Evolutionary conservation across 1,140 invertebrate genomes (phyloP), one percentile per base, ranked within the genome.

Genomic region (Drosophila oshimai): DNA sequence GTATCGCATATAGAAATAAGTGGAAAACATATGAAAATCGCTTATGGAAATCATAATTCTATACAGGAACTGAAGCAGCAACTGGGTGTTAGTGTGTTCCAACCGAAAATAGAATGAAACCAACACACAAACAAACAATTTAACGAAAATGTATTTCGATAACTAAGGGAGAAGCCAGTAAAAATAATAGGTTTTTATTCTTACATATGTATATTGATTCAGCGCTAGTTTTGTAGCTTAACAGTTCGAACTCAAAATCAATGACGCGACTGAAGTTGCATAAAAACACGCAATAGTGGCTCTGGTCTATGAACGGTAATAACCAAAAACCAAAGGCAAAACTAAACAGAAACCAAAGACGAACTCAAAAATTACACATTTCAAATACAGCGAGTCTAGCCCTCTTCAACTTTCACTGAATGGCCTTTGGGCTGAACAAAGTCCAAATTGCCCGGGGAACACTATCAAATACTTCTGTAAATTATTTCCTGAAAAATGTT

Each of bases 251-350:
- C 45, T 58, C 37, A 67, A 75, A 87, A 75, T 42, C 44, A 80
- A 74, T 74, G 70, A 89, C 70, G 67, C 46, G 61, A 58, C 80
- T 86, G 79, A 89, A 89, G 74, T 89, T 89, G 86, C 86, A 89
- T 89, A 84, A 88, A 84, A 89, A 89, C 64, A 71, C 74, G 75
- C 67, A 67, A 55, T 22, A 33, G 41, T 53, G 49, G 45, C 61
- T 70, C 31, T 73, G 45, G 41, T 72, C 67, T 72, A 73, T 61
- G 33, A 69, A 69, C 64, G 70, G 34, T 71, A 60, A 39, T 33
- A 71, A 50, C 33, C 62, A 44, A 71, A 60, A 58, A 58, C 36
- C 37, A 81, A 74, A 58, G 44, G 26, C 7, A 37, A 55, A 60
- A 57, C 15, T 9, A 47, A 42, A 47, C 46, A 39, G 15, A 44